Percentiles rank a stretch among this genome's conserved stretches.
phyloP scores from a whole-genome alignment of 2,113 vertebrate species.

The Scomber scombrus region DNA sequence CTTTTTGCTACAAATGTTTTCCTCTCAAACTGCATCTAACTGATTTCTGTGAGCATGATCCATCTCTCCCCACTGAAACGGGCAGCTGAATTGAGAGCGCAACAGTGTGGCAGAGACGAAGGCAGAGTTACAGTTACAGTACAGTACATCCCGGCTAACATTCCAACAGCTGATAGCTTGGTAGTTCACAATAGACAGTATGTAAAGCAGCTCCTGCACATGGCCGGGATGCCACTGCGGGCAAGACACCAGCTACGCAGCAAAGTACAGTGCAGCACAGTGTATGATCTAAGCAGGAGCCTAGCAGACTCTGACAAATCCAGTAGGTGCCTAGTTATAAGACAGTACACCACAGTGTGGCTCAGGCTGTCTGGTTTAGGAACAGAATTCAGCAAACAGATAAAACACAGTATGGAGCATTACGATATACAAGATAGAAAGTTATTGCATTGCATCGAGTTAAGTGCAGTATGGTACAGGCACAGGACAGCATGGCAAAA shows the following conservation, averaged over 20 bases:
- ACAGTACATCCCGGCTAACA: slow-evolving; percentile 29
- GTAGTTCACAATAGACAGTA: slow-evolving; percentile 31
- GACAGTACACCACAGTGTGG: slow-evolving; percentile 22
- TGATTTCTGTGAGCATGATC: slow-evolving; percentile 24
- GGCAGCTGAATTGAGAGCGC: slow-evolving; percentile 19
- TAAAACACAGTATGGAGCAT: slow-evolving; percentile 13
- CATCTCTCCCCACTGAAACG: slow-evolving; percentile 29
- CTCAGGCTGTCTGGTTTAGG: slow-evolving; percentile 34
- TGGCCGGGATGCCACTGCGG: slow-evolving; percentile 21
- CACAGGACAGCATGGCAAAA: neutral
- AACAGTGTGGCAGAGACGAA: slow-evolving; percentile 6
- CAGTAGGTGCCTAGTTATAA: slow-evolving; percentile 33
- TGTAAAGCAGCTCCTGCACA: slow-evolving; percentile 18
- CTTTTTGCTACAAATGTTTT: neutral
- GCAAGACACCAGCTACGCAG: slow-evolving; percentile 11
- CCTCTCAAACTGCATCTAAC: neutral
- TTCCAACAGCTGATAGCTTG: slow-evolving; percentile 50
- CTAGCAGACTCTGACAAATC: slow-evolving; percentile 43
- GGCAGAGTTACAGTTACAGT: slow-evolving; percentile 14
- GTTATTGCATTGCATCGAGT: neutral
- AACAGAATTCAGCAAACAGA: slow-evolving; percentile 27
- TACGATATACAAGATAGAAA: slow-evolving; percentile 7
- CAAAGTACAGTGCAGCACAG: slow-evolving; percentile 22
- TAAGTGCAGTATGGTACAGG: neutral
- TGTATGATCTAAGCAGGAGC: slow-evolving; percentile 37